Evolutionary conservation across 2,888 invertebrate species (phyloP).

Genomic region (Keiferia lycopersicella): DNA sequence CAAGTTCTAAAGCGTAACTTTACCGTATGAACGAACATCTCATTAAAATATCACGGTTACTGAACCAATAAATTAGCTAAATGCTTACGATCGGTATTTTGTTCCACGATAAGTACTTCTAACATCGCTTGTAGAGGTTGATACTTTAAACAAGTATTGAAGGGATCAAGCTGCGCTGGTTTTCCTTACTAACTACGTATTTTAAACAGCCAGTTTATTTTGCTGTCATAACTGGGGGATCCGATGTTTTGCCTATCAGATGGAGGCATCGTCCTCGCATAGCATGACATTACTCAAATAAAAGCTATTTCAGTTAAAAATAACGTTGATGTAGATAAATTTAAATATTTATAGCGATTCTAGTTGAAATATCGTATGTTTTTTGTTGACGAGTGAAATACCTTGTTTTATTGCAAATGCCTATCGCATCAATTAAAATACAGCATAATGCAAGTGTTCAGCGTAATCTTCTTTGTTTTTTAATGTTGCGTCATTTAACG

Average conservation of each 20-base stretch:
- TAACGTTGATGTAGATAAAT: not conserved
- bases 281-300: not conserved
- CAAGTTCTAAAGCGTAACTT: no score
- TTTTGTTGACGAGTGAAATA: not conserved
- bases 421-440: no score
- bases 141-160: no score
- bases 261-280: not conserved
- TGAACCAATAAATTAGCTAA: not conserved
- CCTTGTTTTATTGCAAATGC: not conserved
- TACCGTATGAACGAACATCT: not conserved
- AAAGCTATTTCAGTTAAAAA: not conserved
- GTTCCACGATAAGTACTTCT: not conserved
- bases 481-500: no score
- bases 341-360: not conserved
- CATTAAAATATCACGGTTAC: not conserved
- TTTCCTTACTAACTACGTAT: no score
- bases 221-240: no score
- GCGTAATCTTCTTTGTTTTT: no score
- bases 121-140: no score
- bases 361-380: not conserved
- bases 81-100: not conserved
- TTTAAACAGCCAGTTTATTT: no score
- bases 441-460: no score
- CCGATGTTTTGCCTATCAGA: not conserved
- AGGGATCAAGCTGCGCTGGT: no score